Evolutionary conservation across 2,888 invertebrate genomes (phyloP).

Genomic region (Ceraclea dissimilis): DNA sequence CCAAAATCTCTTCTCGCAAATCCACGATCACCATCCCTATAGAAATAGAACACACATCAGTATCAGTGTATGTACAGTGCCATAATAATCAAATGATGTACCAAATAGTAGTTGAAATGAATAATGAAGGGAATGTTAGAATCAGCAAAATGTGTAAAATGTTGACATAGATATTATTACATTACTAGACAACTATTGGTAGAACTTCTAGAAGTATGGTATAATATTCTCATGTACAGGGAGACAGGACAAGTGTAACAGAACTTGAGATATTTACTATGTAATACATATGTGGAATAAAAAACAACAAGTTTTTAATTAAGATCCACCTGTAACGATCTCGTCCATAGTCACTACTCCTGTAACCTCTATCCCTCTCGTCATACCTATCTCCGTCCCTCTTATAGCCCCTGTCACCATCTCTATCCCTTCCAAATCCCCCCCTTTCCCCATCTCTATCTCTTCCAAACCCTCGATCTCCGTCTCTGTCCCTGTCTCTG

Average conservation of each 20-base stretch:
- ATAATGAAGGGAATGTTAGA: background rate
- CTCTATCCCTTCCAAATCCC: slow-evolving; percentile 28
- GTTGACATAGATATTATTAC: no score
- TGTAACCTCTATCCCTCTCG: slow-evolving; percentile 19
- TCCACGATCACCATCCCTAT: slow-evolving; percentile 29
- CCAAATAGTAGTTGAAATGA: background rate
- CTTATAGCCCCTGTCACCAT: slow-evolving; percentile 30
- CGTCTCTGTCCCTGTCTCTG: slow-evolving; percentile 28
- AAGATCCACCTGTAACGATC: slow-evolving; percentile 20
- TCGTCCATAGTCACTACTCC: slow-evolving; percentile 27
- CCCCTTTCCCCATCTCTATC: slow-evolving; percentile 28
- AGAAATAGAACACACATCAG: background rate
- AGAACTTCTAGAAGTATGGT: no score
- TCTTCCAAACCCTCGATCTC: slow-evolving; percentile 30
- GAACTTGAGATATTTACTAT: no score
- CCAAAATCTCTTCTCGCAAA: slow-evolving; percentile 24
- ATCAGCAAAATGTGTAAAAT: no score
- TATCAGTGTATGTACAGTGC: no score
- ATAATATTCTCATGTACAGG: no score
- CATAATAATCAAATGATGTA: background rate
- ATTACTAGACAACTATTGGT: no score
- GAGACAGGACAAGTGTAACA: no score
- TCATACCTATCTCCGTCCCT: slow-evolving; percentile 28
- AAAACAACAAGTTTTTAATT: no score
- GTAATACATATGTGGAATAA: no score